A percentile compares a stretch with the other conserved stretches of the same genome.
Conservation (phyloP, 2,888 invertebrate species). For the Cheilosia urbana region DNA sequence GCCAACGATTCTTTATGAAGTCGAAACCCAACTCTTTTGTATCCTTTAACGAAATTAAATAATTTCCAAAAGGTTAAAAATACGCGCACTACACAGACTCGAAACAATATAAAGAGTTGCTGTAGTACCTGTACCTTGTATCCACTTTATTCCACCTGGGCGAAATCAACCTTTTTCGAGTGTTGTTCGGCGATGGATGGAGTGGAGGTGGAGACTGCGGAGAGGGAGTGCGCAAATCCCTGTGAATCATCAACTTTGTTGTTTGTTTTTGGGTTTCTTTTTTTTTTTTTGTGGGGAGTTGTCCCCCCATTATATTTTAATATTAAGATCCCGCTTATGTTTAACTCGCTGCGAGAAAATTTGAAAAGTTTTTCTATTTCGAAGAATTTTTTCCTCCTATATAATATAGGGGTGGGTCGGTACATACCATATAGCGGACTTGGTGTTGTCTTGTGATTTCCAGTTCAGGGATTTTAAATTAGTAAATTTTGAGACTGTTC, state of each 20-base stretch:
- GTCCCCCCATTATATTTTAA: slow-evolving; percentile 59
- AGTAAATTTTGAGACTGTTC: slow-evolving; percentile 52
- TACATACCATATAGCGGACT: neutral
- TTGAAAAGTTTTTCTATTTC: slow-evolving; percentile 73
- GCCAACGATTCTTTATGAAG: neutral
- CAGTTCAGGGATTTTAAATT: slow-evolving; percentile 69
- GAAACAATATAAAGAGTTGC: slow-evolving; percentile 12
- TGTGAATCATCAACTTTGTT: slow-evolving; percentile 69
- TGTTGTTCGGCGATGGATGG: neutral
- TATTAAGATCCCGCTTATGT: slow-evolving; percentile 68
- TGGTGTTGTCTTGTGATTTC: slow-evolving; percentile 57
- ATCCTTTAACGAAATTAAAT: slow-evolving; percentile 49
- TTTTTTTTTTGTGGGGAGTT: slow-evolving; percentile 5
- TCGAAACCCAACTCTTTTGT: slow-evolving; percentile 7
- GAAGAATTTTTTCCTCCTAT: slow-evolving; percentile 35
- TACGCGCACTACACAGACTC: neutral
- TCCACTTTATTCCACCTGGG: slow-evolving; percentile 41
- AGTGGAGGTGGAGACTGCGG: neutral
- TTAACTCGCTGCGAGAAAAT: slow-evolving; percentile 68
- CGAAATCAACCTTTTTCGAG: slow-evolving; percentile 36
- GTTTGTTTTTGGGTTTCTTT: slow-evolving; percentile 44
- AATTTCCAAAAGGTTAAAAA: slow-evolving; percentile 44
- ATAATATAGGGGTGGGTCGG: slow-evolving; percentile 28
- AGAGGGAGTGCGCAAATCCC: slow-evolving; percentile 30
- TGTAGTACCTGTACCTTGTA: slow-evolving; percentile 9